These are phyloP conservation scores for Percina caprodes DNA, from an alignment of 2,113 vertebrate species.

Conservation along the genomic window DNA sequence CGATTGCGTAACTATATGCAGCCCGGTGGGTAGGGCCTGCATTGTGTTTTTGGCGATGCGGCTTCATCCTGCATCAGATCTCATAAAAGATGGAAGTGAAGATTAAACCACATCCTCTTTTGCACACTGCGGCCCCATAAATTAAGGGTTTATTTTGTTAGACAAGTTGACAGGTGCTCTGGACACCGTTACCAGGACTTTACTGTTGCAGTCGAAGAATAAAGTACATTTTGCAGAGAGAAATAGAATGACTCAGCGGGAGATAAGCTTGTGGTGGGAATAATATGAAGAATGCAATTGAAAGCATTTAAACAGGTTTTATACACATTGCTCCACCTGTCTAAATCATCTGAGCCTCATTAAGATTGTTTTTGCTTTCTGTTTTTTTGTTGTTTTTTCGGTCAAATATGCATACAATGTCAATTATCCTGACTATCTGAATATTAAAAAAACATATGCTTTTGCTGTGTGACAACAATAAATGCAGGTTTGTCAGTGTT, in stretches of 20 bases:
- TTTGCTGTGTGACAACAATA: constrained; percentile 27
- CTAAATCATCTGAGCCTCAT: neutral
- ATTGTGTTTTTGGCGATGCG: constrained; percentile 62
- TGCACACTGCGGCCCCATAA: constrained; percentile 41
- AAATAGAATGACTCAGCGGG: neutral
- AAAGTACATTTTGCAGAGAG: constrained; percentile 16
- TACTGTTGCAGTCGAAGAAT: constrained; percentile 4
- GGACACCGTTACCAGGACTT: constrained; percentile 48
- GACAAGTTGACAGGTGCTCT: constrained; percentile 44
- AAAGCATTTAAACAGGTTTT: constrained; percentile 21
- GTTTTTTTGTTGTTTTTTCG: neutral
- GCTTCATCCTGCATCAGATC: constrained; percentile 72
- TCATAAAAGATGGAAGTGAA: constrained; percentile 81
- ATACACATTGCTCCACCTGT: constrained; percentile 9
- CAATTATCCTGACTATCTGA: constrained; percentile 16
- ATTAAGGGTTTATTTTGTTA: constrained; percentile 50
- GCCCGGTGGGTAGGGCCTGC: constrained; percentile 24
- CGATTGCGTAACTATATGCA: constrained; percentile 52
- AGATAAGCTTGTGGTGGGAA: constrained; percentile 22
- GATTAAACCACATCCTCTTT: constrained; percentile 75
- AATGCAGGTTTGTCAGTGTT: constrained; percentile 25
- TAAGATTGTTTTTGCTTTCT: neutral
- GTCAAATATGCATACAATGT: neutral
- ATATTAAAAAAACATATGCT: constrained; percentile 27
- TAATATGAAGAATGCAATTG: constrained; percentile 24